Evolutionary conservation across 2,797 vertebrate species (phyloP).

Genomic region (Schizopygopsis pylzovi): DNA sequence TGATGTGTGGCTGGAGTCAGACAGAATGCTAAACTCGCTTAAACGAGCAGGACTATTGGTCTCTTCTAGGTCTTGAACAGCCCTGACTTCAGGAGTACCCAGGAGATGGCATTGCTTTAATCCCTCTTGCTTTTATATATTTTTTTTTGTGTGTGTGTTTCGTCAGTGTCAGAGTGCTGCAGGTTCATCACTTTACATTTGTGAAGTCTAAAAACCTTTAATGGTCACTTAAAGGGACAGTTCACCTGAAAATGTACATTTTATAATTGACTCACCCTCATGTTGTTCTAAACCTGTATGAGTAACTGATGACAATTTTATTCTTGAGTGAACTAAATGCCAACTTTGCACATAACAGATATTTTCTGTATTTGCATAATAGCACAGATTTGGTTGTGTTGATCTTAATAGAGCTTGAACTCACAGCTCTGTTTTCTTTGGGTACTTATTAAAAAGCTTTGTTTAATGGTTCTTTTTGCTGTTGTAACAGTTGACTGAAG

Average conservation of each 20-base stretch:
- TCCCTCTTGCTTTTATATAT: background rate
- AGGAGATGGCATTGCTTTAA: slow-evolving; percentile 13
- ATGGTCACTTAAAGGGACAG: background rate
- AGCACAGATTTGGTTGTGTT: background rate
- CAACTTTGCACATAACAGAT: background rate
- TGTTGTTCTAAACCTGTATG: background rate
- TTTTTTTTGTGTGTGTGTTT: background rate
- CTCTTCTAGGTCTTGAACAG: background rate
- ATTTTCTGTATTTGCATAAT: background rate
- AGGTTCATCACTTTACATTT: background rate
- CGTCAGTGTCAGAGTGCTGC: background rate
- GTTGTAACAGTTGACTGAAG: slow-evolving; percentile 12
- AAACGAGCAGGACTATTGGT: slow-evolving; percentile 31
- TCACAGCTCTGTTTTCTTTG: background rate
- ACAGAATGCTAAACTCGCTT: slow-evolving; percentile 30
- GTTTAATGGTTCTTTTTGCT: slow-evolving; percentile 37
- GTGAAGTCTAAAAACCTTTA: background rate
- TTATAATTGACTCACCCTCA: background rate
- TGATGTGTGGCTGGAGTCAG: slow-evolving; percentile 42
- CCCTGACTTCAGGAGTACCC: background rate
- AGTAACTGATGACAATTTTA: background rate
- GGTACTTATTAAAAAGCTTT: background rate
- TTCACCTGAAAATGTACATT: background rate
- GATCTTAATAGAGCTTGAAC: slow-evolving; percentile 8
- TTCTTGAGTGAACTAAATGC: background rate